Conservation (phyloP, 2,888 invertebrate species). For the Plagiodera versicolora region DNA sequence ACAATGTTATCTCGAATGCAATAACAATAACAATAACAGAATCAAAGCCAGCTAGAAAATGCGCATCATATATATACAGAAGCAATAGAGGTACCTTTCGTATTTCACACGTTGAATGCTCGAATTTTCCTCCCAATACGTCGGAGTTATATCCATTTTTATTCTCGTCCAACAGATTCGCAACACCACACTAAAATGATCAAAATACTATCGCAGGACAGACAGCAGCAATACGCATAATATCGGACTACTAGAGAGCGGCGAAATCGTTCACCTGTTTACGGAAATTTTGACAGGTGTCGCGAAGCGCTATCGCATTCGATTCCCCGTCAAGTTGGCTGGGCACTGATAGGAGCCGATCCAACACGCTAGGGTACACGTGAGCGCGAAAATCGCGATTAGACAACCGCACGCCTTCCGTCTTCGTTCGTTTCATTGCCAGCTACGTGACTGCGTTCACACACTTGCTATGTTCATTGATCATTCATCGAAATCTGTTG, state of each 20-base stretch:
- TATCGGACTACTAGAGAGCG: not conserved
- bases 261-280: slow-evolving; percentile 30
- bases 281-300: slow-evolving; percentile 39
- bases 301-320: slow-evolving; percentile 26
- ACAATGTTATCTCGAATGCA: not conserved
- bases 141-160: slow-evolving; percentile 54
- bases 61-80: not conserved
- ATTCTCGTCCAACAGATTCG: too few relatives aligned
- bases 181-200: slow-evolving; percentile 10
- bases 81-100: slow-evolving; percentile 55
- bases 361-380: slow-evolving; percentile 49
- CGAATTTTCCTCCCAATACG: slow-evolving; percentile 59
- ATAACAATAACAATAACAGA: slow-evolving; percentile 10
- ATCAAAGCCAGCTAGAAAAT: not conserved
- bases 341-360: slow-evolving; percentile 40
- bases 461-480: slow-evolving; percentile 4
- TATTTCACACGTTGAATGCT: slow-evolving; percentile 58
- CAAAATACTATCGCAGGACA: slow-evolving; percentile 8
- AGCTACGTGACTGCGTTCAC: slow-evolving; percentile 35
- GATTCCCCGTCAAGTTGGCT: slow-evolving; percentile 32
- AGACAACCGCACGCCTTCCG: slow-evolving; percentile 27
- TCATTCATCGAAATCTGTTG: not conserved
- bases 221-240: not conserved
- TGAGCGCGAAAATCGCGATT: slow-evolving; percentile 37
- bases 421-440: slow-evolving; percentile 28